A percentile compares a stretch with the other conserved stretches of the same genome.
Conservation (phyloP, 2,113 vertebrate genomes). For the Aplodontia rufa region DNA sequence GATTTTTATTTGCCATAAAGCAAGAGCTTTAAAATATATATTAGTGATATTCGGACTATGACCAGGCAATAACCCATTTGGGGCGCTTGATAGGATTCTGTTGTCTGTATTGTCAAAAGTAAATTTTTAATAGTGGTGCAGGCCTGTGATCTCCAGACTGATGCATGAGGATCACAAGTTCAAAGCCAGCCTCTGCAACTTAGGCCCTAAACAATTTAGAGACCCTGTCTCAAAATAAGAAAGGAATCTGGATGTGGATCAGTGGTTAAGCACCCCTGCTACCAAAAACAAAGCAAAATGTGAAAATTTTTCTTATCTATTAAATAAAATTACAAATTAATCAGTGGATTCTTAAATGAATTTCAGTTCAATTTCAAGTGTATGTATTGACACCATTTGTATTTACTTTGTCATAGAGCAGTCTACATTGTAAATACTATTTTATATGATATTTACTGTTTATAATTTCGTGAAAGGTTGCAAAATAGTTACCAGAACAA, state of each 20-base stretch:
- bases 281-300: too few relatives aligned
- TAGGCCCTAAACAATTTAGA: too few relatives aligned
- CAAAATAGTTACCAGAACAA: neutral
- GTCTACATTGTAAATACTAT: neutral
- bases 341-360: neutral
- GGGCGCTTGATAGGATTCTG: neutral
- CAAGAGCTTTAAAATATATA: neutral
- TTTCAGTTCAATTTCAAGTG: slow-evolving; percentile 8
- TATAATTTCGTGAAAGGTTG: slow-evolving; percentile 1
- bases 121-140: too few relatives aligned
- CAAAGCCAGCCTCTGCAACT: too few relatives aligned
- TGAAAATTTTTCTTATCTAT: neutral
- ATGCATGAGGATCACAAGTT: too few relatives aligned
- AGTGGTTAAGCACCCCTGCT: too few relatives aligned
- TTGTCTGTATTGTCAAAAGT: neutral
- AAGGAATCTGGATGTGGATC: too few relatives aligned
- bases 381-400: neutral
- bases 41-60: neutral
- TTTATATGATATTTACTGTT: neutral
- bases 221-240: too few relatives aligned
- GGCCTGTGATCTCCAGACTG: too few relatives aligned
- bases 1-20: neutral
- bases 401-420: neutral
- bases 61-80: neutral
- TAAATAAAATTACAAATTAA: neutral